A percentile compares a stretch with the other conserved stretches of the same genome.
phyloP scores from a whole-genome alignment of 2,113 vertebrate genomes.

The Ictalurus punctatus region DNA sequence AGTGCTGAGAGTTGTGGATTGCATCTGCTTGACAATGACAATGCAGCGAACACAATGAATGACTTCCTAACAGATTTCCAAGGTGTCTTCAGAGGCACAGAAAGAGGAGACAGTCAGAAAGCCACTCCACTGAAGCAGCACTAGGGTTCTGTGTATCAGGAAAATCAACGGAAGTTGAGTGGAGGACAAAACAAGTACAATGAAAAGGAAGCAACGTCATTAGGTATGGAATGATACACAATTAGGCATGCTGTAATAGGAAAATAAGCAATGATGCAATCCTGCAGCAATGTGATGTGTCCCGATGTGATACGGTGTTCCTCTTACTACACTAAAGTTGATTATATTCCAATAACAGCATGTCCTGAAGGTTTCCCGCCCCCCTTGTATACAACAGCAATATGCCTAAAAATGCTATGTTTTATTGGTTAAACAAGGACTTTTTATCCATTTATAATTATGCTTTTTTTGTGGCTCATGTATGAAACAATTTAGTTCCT shows the following conservation, averaged over 20 bases:
- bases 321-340: background rate
- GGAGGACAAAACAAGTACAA: background rate
- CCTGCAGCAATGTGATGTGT: background rate
- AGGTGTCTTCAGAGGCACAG: background rate
- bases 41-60: constrained; percentile 18
- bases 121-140: background rate
- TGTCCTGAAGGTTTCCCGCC: background rate
- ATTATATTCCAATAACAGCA: background rate
- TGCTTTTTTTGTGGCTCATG: background rate
- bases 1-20: constrained; percentile 38
- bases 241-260: background rate
- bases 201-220: background rate
- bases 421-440: background rate
- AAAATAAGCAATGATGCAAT: too few relatives aligned
- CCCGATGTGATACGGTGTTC: background rate
- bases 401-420: background rate
- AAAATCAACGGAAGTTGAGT: background rate
- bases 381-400: background rate
- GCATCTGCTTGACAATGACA: constrained; percentile 25
- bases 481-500: background rate
- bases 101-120: background rate
- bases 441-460: background rate
- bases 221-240: background rate
- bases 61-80: constrained; percentile 23
- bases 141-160: background rate